Conservation (phyloP, 2,888 invertebrate genomes). For the Cremastinae sp. region DNA sequence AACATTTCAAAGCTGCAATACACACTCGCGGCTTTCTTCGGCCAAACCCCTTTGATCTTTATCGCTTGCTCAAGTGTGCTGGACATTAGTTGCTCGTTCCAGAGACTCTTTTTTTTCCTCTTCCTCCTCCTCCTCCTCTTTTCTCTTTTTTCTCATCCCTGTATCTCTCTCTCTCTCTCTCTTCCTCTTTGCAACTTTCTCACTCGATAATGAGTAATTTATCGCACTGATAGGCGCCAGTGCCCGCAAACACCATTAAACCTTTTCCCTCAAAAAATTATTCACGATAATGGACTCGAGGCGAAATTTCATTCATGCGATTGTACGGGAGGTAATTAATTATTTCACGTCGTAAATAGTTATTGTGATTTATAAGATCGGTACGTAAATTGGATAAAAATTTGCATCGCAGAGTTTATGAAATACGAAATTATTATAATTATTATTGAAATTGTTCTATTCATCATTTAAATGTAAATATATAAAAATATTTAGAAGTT, state of each 20-base stretch:
- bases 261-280: background rate
- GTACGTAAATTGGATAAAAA: background rate
- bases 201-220: constrained; percentile 28
- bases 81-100: constrained; percentile 50
- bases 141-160: no score
- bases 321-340: background rate
- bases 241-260: background rate
- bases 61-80: constrained; percentile 54
- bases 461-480: no score
- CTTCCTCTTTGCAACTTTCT: no score
- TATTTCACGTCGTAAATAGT: no score
- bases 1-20: constrained; percentile 56
- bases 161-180: no score
- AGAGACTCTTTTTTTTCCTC: constrained; percentile 22
- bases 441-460: no score
- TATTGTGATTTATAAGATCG: background rate
- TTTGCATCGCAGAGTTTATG: background rate
- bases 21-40: constrained; percentile 47
- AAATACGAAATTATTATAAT: background rate
- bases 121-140: background rate
- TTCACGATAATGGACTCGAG: background rate
- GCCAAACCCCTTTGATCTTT: constrained; percentile 57
- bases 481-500: no score
- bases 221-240: constrained; percentile 29
- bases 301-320: background rate